Percentiles rank a stretch among this genome's conserved stretches.
phyloP scores from a whole-genome alignment of 2,888 invertebrate species.

The Mystacides longicornis region DNA sequence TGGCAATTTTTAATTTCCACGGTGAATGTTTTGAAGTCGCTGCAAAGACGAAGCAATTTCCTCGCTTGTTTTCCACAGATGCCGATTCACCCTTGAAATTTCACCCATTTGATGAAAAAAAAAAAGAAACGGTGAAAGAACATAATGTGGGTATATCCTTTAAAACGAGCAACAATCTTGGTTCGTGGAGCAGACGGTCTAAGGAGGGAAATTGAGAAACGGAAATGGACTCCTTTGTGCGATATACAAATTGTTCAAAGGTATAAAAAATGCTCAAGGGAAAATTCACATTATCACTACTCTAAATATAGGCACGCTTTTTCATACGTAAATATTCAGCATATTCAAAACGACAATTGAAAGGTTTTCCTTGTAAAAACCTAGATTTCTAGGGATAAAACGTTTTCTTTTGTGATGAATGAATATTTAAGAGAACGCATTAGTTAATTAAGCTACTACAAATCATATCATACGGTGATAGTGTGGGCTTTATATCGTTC shows the following conservation, averaged over 20 bases:
- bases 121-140: conserved; percentile 13
- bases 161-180: conserved; percentile 19
- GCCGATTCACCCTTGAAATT: conserved; percentile 9
- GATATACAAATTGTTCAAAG: conserved; percentile 25
- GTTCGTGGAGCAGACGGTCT: conserved; percentile 11
- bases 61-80: conserved; percentile 14
- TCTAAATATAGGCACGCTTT: not conserved
- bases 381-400: no score
- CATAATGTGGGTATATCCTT: conserved; percentile 23
- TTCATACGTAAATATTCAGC: not conserved
- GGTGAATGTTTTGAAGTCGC: conserved; percentile 3
- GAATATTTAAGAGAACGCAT: no score
- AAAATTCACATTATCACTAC: conserved; percentile 6
- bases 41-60: conserved; percentile 22
- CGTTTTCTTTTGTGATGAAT: no score
- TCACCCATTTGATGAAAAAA: conserved; percentile 16
- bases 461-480: no score
- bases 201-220: conserved; percentile 23
- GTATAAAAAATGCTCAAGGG: conserved; percentile 17
- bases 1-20: no score
- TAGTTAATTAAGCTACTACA: no score
- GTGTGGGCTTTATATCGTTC: no score
- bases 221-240: conserved; percentile 24
- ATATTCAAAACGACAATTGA: not conserved
- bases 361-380: not conserved